Percentiles rank a stretch among this genome's conserved stretches.
Evolutionary conservation across 1,140 invertebrate species (phyloP).

Genomic region (Zaprionus kolodkinae): DNA sequence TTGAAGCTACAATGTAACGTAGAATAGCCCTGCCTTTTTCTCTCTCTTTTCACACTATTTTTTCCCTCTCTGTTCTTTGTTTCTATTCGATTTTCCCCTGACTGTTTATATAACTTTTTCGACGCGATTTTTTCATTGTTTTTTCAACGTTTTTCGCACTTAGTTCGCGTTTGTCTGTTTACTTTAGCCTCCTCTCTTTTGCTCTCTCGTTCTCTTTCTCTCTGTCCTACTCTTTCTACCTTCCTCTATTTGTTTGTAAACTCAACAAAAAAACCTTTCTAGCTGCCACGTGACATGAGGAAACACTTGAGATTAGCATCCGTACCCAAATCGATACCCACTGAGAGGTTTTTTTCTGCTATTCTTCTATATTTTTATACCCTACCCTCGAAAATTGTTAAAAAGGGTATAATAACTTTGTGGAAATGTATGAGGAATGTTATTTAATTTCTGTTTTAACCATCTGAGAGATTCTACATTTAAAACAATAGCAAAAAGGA

Average conservation of each 20-base stretch:
- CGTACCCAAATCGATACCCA: background rate
- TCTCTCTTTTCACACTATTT: background rate
- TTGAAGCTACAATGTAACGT: no score
- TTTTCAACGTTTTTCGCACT: constrained; percentile 30
- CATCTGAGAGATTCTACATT: no score
- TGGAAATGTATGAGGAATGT: no score
- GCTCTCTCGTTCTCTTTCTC: background rate
- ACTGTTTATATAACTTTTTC: constrained; percentile 37
- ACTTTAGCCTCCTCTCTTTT: background rate
- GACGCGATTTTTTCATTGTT: constrained; percentile 19
- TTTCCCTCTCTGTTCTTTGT: background rate
- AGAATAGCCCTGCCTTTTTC: no score
- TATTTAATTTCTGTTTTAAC: no score
- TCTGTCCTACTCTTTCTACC: background rate
- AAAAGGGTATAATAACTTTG: no score
- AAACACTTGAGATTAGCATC: constrained; percentile 2
- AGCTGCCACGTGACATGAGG: background rate
- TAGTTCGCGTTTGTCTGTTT: constrained; percentile 38
- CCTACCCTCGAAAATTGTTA: no score
- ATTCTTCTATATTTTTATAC: background rate
- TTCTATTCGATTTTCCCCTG: background rate
- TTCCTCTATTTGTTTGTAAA: background rate
- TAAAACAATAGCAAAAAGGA: no score
- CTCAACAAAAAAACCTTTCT: background rate
- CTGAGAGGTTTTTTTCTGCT: background rate